Base-by-base conservation (phyloP, 1,140 invertebrate genomes). In the Solenopsis invicta region DNA sequence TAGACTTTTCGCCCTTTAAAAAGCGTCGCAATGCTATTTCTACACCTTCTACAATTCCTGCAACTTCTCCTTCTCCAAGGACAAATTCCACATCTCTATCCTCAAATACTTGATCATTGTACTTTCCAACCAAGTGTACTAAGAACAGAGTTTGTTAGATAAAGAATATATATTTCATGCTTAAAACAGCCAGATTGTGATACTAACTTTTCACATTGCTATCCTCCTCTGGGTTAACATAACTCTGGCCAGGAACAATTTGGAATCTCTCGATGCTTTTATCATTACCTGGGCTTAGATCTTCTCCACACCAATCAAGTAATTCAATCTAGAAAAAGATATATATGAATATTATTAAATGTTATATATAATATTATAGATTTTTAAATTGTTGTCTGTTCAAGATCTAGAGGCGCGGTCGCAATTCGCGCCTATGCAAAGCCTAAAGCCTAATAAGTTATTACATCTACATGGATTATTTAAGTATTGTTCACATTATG, bases 21-120 rank as follows among this genome's bases (percentile, higher is more conserved):
- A 99, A 98, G 92, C 97, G 98, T 87, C 97, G 96, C 0, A 99
- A 91, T 0, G 98, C 98, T 87, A 96, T 96, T 94, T 99, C 99
- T 21, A 99, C 93, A 3, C 98, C 99, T 56, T 97, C 96, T 24
- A 98, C 96, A 21, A 99, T 94, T 86, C 97, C 97, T 61, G 94
- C 93, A 82, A 98, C 97, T 74, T 95, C 96, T 24, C 98, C 98
- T 95, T 99, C 99, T 0, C 99, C 99, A n/a, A 99, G 95, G 52
- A 95, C 94, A 94, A 99, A 99, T 61, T 97, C 96, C 0, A 99
- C 96, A 88, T 98, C 97, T 91, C 98, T 96, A 50, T 98, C 97
- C 69, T 97, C 97, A 95, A 99, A 98, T 6, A 97, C 94, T 81
- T 94, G 94, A 0, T 95, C 97, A 64, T 97, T 95, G 90, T 97